Base-by-base conservation (phyloP, 2,888 invertebrate genomes). In the Anagyrus pseudococci region DNA sequence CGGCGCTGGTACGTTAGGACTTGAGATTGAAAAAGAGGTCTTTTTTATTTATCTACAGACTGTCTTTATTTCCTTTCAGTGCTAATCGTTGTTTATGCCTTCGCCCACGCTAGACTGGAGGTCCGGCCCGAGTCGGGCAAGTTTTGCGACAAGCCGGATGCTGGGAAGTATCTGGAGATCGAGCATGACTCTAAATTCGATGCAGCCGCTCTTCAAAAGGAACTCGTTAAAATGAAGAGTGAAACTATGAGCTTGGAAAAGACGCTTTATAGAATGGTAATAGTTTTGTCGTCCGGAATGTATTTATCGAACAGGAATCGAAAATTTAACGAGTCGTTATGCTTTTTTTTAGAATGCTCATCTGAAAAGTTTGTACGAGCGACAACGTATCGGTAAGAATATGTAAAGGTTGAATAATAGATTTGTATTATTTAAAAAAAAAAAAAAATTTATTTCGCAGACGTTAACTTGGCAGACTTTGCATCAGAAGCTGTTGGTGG, bases 401-500 rank as follows among this genome's bases (percentile, higher is more conserved):
- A n/a, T n/a, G n/a, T n/a, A n/a, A n/a, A n/a, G n/a, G n/a, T n/a
- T n/a, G n/a, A n/a, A n/a, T n/a, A n/a, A n/a, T n/a, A n/a, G n/a
- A n/a, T 7, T 43, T 19, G 13, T 37, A 29, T 52, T n/a, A n/a
- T 20, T 26, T 4, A 46, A 40, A 52, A 50, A 46, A 50, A 53
- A 10, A 20, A 4, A 37, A 10, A 17, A 17, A 29, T 37, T 26
- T 37, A 48, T 43, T 20, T 48, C 22, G 8, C 15, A 6, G 33
- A 20, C n/a, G n/a, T 52, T 53, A 58, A 61, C 44, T 44, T 37
- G 8, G 72, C 77, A 29, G 77, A 78, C 69, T 78, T 77, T 61
- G 77, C 77, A 29, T 73, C 78, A 15, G 77, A 77, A 68, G 67
- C 73, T 17, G 72, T 71, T 8, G 77, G 77, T n/a, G 77, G 74